Percentiles rank a stretch among this genome's conserved stretches.
Conservation (phyloP, 2,797 vertebrate genomes). For the Neopelma chrysocephalum region DNA sequence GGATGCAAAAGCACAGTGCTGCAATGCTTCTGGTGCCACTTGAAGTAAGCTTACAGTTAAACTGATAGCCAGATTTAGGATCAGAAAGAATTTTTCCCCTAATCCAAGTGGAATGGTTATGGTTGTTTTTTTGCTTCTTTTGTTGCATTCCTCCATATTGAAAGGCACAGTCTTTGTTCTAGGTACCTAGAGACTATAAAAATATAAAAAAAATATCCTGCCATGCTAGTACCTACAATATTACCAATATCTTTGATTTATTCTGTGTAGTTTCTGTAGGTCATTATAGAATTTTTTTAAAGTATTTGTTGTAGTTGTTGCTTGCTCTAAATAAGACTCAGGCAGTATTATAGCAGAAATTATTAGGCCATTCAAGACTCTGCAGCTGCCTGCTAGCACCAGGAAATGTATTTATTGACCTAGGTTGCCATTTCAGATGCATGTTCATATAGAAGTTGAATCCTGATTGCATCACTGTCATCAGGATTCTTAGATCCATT, state of each 20-base stretch:
- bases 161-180: background rate
- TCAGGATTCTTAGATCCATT: background rate
- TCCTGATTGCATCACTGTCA: background rate
- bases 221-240: background rate
- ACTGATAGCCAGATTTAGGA: background rate
- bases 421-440: background rate
- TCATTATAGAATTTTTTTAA: background rate
- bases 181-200: background rate
- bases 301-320: background rate
- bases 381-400: background rate
- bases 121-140: background rate
- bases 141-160: background rate
- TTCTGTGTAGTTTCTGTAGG: background rate
- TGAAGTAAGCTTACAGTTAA: background rate
- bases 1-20: constrained; percentile 4
- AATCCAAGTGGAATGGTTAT: background rate
- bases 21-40: background rate
- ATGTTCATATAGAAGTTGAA: background rate
- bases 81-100: background rate
- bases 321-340: background rate
- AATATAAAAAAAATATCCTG: background rate
- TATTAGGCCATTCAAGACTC: background rate
- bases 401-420: background rate
- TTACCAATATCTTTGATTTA: background rate
- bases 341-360: background rate